Percentiles rank a stretch among this genome's conserved stretches.
phyloP scores from a whole-genome alignment of 2,113 vertebrate genomes.

The Pavo muticus region DNA sequence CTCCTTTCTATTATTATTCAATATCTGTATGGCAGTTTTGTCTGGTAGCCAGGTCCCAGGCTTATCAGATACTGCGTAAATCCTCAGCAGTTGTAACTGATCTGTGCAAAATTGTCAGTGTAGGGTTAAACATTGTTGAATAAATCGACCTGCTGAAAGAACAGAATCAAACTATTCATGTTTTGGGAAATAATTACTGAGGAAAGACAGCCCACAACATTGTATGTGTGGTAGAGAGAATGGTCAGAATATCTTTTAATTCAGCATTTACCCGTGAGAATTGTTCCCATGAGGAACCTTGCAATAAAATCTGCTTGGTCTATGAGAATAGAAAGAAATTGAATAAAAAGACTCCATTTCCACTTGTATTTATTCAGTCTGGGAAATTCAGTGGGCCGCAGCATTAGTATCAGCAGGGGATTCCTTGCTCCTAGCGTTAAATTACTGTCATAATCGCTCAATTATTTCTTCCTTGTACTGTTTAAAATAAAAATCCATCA shows the following conservation, averaged over 20 bases:
- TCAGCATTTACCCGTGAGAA: conserved; percentile 81
- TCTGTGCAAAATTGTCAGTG: conserved; percentile 13
- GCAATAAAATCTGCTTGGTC: conserved; percentile 83
- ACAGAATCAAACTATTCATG: conserved; percentile 24
- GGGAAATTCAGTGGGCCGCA: conserved; percentile 87
- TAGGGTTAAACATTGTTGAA: conserved; percentile 72
- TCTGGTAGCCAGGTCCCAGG: conserved; percentile 12
- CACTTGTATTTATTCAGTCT: conserved; percentile 88
- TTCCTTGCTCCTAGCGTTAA: conserved; percentile 89
- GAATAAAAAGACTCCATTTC: conserved; percentile 88
- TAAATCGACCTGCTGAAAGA: conserved; percentile 59
- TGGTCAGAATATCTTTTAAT: conserved; percentile 80
- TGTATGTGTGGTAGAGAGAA: conserved; percentile 68
- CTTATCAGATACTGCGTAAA: not conserved
- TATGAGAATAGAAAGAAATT: conserved; percentile 86
- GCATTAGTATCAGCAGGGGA: conserved; percentile 88
- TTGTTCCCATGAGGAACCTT: conserved; percentile 81
- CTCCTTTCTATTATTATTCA: not conserved
- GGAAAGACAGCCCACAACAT: conserved; percentile 67
- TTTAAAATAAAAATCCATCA: conserved; percentile 90
- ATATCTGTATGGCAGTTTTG: conserved; percentile 20
- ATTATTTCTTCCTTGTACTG: conserved; percentile 90
- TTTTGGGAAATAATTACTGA: conserved; percentile 59
- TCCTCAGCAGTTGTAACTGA: conserved; percentile 14
- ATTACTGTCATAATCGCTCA: conserved; percentile 92